Percentiles rank a stretch among this genome's conserved stretches.
Conservation (phyloP, 2,113 vertebrate genomes). For the Catharus fuscescens region DNA sequence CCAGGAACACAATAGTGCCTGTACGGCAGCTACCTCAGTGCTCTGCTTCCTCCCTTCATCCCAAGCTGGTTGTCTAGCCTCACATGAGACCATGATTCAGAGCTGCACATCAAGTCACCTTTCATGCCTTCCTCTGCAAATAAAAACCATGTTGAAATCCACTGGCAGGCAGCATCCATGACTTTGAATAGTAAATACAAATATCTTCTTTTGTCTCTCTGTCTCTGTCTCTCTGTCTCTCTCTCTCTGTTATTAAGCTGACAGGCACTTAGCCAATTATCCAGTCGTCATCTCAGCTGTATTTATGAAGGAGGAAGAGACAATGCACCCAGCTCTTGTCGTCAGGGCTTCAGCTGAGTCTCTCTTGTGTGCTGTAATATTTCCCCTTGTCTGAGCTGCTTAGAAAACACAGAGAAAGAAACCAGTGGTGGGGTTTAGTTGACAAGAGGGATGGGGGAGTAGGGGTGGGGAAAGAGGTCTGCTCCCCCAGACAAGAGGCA, state of each 20-base stretch:
- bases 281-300: constrained; percentile 54
- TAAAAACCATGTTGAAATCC: constrained; percentile 48
- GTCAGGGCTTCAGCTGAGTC: constrained; percentile 56
- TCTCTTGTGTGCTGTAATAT: constrained; percentile 27
- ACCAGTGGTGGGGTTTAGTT: background rate
- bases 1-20: rapidly evolving
- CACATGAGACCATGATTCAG: background rate
- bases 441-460: background rate
- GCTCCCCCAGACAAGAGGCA: background rate
- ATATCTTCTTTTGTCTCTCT: background rate
- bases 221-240: background rate
- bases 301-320: constrained; percentile 64
- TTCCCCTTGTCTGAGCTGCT: constrained; percentile 16
- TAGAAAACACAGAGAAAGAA: constrained; percentile 4
- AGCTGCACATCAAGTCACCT: background rate
- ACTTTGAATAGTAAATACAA: constrained; percentile 55
- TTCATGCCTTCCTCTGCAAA: background rate
- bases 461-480: background rate
- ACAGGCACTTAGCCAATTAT: constrained; percentile 70
- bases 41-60: background rate
- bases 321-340: constrained; percentile 42
- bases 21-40: background rate
- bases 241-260: constrained; percentile 56
- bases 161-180: constrained; percentile 37
- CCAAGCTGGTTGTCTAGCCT: background rate